A percentile compares a stretch with the other conserved stretches of the same genome.
phyloP scores from a whole-genome alignment of 2,888 invertebrate genomes.

The Clanis bilineata region DNA sequence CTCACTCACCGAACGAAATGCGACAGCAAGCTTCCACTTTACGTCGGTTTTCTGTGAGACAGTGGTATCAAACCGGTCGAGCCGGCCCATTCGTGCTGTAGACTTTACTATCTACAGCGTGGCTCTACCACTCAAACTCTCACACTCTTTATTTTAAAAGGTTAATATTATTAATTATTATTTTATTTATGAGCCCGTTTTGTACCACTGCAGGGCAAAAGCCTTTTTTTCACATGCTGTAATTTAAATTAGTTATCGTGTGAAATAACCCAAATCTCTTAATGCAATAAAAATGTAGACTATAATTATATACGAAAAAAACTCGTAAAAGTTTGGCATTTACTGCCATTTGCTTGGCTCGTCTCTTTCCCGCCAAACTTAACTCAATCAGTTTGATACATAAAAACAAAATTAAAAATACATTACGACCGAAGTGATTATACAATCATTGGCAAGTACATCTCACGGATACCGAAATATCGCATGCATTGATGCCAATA shows the following conservation, averaged over 20 bases:
- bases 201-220: too few relatives aligned
- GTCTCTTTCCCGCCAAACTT: not conserved
- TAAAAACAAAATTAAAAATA: constrained; percentile 33
- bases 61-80: too few relatives aligned
- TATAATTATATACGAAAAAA: not conserved
- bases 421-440: constrained; percentile 48
- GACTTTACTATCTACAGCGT: too few relatives aligned
- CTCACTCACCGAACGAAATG: too few relatives aligned
- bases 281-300: not conserved
- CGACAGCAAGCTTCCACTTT: too few relatives aligned
- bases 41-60: too few relatives aligned
- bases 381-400: constrained; percentile 23
- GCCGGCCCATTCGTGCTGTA: too few relatives aligned
- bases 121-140: too few relatives aligned
- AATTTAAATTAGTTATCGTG: not conserved
- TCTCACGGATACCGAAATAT: constrained; percentile 68
- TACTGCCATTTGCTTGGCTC: not conserved
- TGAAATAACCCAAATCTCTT: not conserved
- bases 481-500: constrained; percentile 70
- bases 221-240: too few relatives aligned
- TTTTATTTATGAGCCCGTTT: too few relatives aligned
- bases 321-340: not conserved
- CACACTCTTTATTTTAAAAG: too few relatives aligned
- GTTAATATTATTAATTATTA: too few relatives aligned
- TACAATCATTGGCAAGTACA: constrained; percentile 71